Evolutionary conservation across 1,140 invertebrate genomes (phyloP).

Genomic region (Meloidogyne hapla): DNA sequence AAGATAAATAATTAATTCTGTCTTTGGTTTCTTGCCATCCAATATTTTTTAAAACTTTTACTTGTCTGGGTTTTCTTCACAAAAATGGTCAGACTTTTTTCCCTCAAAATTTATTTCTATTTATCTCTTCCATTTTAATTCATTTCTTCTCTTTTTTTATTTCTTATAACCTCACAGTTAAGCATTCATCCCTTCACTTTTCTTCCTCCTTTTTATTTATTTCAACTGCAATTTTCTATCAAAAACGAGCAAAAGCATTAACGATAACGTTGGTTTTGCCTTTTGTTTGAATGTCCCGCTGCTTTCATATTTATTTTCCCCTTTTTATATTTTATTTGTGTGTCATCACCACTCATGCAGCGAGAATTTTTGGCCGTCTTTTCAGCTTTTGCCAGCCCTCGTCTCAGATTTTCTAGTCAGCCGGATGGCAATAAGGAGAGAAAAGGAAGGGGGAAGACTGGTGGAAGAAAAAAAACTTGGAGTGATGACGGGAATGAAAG

Average conservation of each 20-base stretch:
- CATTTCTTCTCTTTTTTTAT: no score
- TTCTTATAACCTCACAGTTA: no score
- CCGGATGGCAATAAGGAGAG: background rate
- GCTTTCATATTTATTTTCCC: background rate
- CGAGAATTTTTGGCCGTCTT: background rate
- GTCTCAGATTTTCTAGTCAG: background rate
- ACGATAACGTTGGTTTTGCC: background rate
- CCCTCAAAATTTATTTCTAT: no score
- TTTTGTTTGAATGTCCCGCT: background rate
- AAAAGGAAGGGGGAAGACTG: background rate
- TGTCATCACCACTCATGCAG: conserved; percentile 1
- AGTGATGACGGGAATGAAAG: background rate
- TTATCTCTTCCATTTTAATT: no score
- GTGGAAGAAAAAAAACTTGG: background rate
- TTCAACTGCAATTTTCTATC: background rate
- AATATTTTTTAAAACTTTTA: no score
- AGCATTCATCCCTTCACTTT: no score
- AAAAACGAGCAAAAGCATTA: background rate
- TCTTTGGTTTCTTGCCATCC: no score
- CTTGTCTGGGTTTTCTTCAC: no score
- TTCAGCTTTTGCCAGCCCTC: background rate
- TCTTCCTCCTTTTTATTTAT: background rate
- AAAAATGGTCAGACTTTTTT: no score
- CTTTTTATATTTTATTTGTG: background rate
- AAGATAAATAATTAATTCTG: no score